Percentiles rank a stretch among this genome's conserved stretches.
Conservation (phyloP, 2,797 vertebrate species). For the Coreius guichenoti region DNA sequence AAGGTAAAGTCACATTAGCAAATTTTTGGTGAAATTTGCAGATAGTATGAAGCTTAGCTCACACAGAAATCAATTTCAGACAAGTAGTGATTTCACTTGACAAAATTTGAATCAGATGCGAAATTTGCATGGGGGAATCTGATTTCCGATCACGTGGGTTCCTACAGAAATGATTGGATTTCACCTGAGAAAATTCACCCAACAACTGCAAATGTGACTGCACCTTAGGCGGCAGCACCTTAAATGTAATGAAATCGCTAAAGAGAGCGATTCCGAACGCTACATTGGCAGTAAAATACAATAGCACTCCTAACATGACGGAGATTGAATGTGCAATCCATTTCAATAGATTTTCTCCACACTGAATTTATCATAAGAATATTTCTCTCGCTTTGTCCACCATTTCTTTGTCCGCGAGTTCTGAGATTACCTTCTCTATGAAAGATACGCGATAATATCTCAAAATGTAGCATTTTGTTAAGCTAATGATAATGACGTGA, state of each 20-base stretch:
- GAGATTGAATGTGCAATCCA: not conserved
- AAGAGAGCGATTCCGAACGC: fast-evolving
- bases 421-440: not conserved
- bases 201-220: not conserved
- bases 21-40: not conserved
- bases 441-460: not conserved
- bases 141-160: not conserved
- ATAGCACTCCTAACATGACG: no score
- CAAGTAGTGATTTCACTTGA: not conserved
- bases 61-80: not conserved
- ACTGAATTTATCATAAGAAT: not conserved
- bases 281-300: not conserved
- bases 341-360: not conserved
- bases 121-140: not conserved
- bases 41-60: not conserved
- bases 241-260: not conserved
- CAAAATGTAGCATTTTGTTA: not conserved
- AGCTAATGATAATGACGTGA: not conserved
- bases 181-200: not conserved
- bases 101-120: not conserved
- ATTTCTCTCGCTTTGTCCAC: not conserved
- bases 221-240: not conserved
- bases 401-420: not conserved
- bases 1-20: not conserved
- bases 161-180: not conserved